Evolutionary conservation across 2,888 invertebrate species (phyloP), one percentile per base, ranked within the genome.

Genomic region (Imbricaverruca yamaguchii): DNA sequence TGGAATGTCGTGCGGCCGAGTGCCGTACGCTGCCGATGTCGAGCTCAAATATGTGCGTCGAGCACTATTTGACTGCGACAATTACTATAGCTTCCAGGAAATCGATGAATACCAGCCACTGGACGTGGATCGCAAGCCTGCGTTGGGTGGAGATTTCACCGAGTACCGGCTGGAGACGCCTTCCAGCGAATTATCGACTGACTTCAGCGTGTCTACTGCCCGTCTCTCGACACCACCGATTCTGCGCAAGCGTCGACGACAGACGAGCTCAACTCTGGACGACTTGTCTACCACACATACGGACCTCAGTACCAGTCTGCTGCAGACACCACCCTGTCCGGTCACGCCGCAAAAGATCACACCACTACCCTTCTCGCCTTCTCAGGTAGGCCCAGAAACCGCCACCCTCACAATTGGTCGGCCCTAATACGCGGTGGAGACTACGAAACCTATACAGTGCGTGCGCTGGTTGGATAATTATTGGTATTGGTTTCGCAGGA

Each of bases 151-250:
- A 21, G 74, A 74, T 8, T 74, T 74, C 21, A 53, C 55, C 21
- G 74, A 74, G n/a, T 74, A 74, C 55, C 74, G 74, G 55, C 74
- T 74, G 9, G 74, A 74, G 21, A 74, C 74, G 53, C 74, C 74
- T 3, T 74, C 53, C 53, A 74, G 74, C 21, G 74, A 74, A 55
- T 12, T 74, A 55, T 74, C 74, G 15, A 55, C 18, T 39, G 74
- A 74, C 21, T 15, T 55, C 21, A 74, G 55, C 55, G 18, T 55
- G 55, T 15, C 74, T 12, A 8, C 55, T 12, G 74, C 53, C 8
- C 74, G 74, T 3, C 82, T 84, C n/a, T 83, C 83, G 18, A 84
- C 84, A 0, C 84, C 84, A 2, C 84, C 84, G n/a, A 84, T 84
- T 21, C 81, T 84, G 59, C 80, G 84, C 15, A 78, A 83, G 10